Conservation (phyloP, 2,797 vertebrate genomes). For the Spinus olivaceus region DNA sequence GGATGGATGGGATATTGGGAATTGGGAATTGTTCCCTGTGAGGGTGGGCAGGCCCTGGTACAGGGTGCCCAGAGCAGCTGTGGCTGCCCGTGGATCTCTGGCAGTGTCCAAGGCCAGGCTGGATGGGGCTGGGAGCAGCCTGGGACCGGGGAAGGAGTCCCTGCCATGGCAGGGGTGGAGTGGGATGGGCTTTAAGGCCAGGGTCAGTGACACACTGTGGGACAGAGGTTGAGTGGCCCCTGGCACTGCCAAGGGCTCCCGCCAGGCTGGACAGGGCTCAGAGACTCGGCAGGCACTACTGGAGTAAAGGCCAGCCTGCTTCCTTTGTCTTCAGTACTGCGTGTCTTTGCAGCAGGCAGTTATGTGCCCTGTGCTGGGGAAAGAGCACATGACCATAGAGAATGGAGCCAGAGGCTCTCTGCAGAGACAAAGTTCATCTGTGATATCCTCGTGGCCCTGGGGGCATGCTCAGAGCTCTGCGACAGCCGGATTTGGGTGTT, state of each 20-base stretch:
- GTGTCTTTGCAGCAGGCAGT: rapidly evolving
- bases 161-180: not conserved
- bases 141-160: rapidly evolving
- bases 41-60: no score
- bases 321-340: rapidly evolving
- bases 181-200: not conserved
- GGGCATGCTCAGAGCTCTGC: rapidly evolving
- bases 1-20: not conserved
- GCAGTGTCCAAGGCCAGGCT: rapidly evolving
- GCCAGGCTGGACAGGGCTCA: rapidly evolving
- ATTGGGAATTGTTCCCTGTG: no score
- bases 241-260: not conserved
- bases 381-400: rapidly evolving
- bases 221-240: not conserved
- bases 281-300: rapidly evolving
- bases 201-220: not conserved
- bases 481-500: rapidly evolving
- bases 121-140: not conserved
- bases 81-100: not conserved
- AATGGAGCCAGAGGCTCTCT: not conserved
- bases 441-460: rapidly evolving
- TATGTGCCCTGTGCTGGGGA: not conserved
- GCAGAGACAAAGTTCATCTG: not conserved
- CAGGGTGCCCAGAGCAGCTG: no score
- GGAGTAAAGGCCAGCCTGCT: not conserved